Conservation (phyloP, 2,888 invertebrate genomes). For the Phragmatobia fuliginosa region DNA sequence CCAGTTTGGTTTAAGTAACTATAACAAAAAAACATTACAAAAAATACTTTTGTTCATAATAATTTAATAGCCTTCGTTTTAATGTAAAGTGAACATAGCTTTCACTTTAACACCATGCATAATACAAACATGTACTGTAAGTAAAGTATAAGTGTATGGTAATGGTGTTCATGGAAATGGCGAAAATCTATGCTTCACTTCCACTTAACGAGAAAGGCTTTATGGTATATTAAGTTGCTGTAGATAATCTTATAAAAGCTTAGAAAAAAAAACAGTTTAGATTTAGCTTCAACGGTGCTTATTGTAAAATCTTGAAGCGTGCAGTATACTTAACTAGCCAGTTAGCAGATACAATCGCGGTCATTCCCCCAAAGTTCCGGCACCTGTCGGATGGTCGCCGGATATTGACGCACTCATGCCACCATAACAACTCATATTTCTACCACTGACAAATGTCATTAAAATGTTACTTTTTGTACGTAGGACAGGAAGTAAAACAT, state of each 20-base stretch:
- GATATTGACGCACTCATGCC: slow-evolving; percentile 58
- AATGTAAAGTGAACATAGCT: slow-evolving; percentile 19
- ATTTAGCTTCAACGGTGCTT: slow-evolving; percentile 24
- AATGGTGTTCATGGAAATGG: slow-evolving; percentile 42
- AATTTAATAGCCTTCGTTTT: slow-evolving; percentile 20
- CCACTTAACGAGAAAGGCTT: not conserved
- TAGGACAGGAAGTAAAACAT: not conserved
- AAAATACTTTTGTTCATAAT: slow-evolving; percentile 1
- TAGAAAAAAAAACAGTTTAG: not conserved
- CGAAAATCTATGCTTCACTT: not conserved
- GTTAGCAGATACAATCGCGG: slow-evolving; percentile 57
- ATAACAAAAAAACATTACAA: not conserved
- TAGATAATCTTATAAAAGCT: not conserved
- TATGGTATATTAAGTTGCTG: not conserved
- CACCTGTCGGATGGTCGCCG: slow-evolving; percentile 58
- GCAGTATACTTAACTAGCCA: slow-evolving; percentile 54
- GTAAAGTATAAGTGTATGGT: slow-evolving; percentile 43
- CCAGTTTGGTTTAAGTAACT: not conserved
- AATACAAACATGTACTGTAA: slow-evolving; percentile 33
- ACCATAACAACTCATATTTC: slow-evolving; percentile 48
- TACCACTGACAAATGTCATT: slow-evolving; percentile 32
- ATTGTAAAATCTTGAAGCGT: slow-evolving; percentile 61
- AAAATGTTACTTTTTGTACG: slow-evolving; percentile 12
- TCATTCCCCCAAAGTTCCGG: slow-evolving; percentile 71
- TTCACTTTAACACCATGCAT: slow-evolving; percentile 26